A percentile compares a stretch with the other conserved stretches of the same genome.
These are phyloP conservation scores for Sycophila texana DNA, from an alignment of 2,888 invertebrate species.

Conservation along the genomic window DNA sequence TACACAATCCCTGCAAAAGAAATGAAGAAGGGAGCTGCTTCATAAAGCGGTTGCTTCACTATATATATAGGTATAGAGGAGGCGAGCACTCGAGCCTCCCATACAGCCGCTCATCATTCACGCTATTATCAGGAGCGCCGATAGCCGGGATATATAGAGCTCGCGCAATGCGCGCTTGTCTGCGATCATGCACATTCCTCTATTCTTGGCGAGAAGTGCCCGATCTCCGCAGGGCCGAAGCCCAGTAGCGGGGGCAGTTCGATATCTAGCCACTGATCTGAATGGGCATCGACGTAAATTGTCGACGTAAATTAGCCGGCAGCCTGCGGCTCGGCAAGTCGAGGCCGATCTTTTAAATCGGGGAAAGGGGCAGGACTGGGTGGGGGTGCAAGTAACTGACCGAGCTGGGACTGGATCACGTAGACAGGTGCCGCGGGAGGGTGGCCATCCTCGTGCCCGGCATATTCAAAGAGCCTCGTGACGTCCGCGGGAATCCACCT, in stretches of 20 bases:
- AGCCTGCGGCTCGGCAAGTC: neutral
- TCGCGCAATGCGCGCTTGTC: neutral
- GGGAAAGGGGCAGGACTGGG: neutral
- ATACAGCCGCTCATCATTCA: constrained; percentile 32
- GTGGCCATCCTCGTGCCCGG: constrained; percentile 49
- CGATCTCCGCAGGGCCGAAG: neutral
- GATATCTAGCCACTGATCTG: too few species aligned
- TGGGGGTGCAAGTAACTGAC: constrained; percentile 1
- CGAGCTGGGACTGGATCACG: constrained; percentile 2
- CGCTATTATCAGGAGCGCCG: constrained; percentile 34
- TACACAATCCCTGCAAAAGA: neutral
- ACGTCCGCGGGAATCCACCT: constrained; percentile 46
- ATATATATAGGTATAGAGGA: neutral
- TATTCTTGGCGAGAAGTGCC: neutral
- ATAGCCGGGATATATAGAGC: neutral
- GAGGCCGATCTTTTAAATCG: neutral
- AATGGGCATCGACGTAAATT: constrained; percentile 38
- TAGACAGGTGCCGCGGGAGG: constrained; percentile 1
- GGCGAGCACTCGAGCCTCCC: neutral
- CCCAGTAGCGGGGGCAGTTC: neutral
- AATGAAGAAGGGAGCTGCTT: constrained; percentile 3
- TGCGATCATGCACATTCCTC: neutral
- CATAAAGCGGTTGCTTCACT: too few species aligned
- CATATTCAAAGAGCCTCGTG: constrained; percentile 54
- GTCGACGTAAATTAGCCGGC: constrained; percentile 44